phyloP scores from a whole-genome alignment of 2,797 vertebrate species.

The Myotis daubentonii region DNA sequence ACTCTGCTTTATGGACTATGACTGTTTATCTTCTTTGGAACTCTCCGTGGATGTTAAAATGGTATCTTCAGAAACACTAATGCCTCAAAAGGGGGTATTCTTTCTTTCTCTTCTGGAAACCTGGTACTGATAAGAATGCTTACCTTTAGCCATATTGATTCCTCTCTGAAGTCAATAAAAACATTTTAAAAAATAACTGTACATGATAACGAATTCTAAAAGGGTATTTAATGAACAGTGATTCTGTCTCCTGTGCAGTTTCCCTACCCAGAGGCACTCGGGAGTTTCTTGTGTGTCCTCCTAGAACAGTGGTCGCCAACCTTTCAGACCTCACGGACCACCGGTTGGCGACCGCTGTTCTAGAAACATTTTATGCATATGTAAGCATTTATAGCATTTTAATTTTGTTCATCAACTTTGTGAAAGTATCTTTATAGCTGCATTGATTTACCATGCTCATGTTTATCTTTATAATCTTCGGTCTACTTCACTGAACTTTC shows the following conservation, averaged over 20 bases:
- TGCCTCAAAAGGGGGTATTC: neutral
- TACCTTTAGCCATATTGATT: neutral
- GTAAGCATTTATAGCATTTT: neutral
- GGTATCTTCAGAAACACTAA: neutral
- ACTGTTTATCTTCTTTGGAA: neutral
- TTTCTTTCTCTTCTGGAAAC: neutral
- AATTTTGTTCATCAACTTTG: neutral
- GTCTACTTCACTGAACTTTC: neutral
- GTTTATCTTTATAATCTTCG: neutral
- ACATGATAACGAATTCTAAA: neutral
- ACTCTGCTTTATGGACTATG: neutral
- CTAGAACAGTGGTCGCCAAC: neutral
- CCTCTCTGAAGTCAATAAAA: too few relatives aligned
- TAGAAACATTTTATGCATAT: neutral
- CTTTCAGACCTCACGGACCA: too few relatives aligned
- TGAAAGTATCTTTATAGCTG: neutral
- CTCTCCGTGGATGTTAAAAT: neutral
- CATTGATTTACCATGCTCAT: neutral
- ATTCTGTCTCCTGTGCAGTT: neutral
- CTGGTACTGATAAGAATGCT: neutral
- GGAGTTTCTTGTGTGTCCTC: neutral
- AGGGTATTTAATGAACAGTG: neutral
- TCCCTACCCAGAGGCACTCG: neutral
- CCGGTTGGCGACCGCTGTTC: neutral
- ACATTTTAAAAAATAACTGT: neutral